Conservation (phyloP, 2,888 invertebrate genomes). For the Cenopis cana region DNA sequence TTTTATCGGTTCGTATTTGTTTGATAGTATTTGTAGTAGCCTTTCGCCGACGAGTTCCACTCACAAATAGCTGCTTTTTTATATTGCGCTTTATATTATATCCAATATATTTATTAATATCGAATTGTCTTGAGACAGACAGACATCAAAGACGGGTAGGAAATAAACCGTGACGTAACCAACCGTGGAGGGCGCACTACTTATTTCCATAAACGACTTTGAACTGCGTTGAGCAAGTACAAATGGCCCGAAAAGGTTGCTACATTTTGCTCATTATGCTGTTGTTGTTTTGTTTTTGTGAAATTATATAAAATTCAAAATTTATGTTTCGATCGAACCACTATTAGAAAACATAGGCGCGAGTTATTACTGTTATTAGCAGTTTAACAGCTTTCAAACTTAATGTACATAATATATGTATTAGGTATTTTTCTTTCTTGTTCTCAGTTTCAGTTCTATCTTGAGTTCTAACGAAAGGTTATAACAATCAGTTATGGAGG, state of each 20-base stretch:
- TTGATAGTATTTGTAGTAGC: too few species aligned
- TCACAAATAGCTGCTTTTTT: background rate
- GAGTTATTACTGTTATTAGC: too few species aligned
- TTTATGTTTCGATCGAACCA: background rate
- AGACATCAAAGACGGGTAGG: constrained; percentile 38
- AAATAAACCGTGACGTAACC: constrained; percentile 37
- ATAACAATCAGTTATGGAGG: background rate
- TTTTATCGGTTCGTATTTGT: too few species aligned
- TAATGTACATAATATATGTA: too few species aligned
- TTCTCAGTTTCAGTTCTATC: too few species aligned
- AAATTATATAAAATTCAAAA: background rate
- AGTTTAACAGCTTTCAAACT: too few species aligned
- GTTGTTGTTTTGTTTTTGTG: background rate
- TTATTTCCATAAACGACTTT: constrained; percentile 42
- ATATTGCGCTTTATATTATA: background rate
- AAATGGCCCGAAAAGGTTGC: constrained; percentile 34
- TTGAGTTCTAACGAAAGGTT: too few species aligned
- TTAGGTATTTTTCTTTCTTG: too few species aligned
- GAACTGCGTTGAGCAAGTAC: constrained; percentile 34
- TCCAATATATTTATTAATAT: background rate
- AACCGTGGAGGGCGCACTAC: constrained; percentile 37
- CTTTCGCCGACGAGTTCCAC: too few species aligned
- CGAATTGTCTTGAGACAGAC: constrained; percentile 4
- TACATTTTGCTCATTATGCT: constrained; percentile 4
- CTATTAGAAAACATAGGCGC: background rate